A percentile compares a stretch with the other conserved stretches of the same genome.
Evolutionary conservation across 2,113 vertebrate genomes (phyloP).

Genomic region (Kryptolebias marmoratus): DNA sequence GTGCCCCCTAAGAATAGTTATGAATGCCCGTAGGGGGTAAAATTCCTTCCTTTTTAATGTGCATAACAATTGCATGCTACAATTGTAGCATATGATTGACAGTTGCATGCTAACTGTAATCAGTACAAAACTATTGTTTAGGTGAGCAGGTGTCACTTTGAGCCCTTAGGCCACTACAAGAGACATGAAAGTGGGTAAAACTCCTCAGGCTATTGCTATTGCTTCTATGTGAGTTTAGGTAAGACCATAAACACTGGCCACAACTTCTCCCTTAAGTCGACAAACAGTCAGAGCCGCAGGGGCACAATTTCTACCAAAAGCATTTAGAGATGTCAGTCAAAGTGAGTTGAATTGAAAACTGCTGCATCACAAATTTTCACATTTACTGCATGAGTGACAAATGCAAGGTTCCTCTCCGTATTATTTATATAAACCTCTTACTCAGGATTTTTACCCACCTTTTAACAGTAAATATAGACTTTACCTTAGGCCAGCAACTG

Average conservation of each 20-base stretch:
- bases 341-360: conserved; percentile 35
- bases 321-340: conserved; percentile 69
- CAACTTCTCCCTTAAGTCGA: conserved; percentile 53
- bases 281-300: conserved; percentile 58
- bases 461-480: conserved; percentile 15
- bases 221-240: conserved; percentile 67
- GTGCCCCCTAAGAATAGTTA: background rate
- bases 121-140: conserved; percentile 62
- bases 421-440: conserved; percentile 7
- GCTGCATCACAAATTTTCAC: conserved; percentile 47
- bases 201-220: conserved; percentile 63
- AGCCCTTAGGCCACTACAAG: conserved; percentile 65
- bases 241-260: conserved; percentile 58
- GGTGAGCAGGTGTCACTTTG: conserved; percentile 67
- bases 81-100: conserved; percentile 11
- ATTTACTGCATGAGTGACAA: conserved; percentile 27
- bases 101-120: conserved; percentile 22
- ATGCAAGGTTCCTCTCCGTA: conserved; percentile 9
- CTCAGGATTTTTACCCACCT: conserved; percentile 19
- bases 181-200: conserved; percentile 55
- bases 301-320: conserved; percentile 64
- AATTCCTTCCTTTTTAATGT: background rate
- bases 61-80: background rate
- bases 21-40: background rate
- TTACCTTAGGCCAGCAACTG: conserved; percentile 3